phyloP scores from a whole-genome alignment of 2,797 vertebrate genomes.

The Danionella dracula region DNA sequence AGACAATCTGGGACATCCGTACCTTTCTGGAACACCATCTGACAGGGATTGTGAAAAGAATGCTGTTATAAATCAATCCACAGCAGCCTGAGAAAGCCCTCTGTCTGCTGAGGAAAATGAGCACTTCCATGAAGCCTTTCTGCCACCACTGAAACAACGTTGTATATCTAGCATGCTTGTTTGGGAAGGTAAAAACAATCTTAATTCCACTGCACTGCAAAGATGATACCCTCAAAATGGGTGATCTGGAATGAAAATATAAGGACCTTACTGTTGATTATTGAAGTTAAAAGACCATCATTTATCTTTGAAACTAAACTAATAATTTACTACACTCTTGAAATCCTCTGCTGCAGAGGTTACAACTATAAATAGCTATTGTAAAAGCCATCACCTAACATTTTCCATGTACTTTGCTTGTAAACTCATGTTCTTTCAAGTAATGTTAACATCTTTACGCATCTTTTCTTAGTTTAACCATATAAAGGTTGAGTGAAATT shows the following conservation, averaged over 20 bases:
- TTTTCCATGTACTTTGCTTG: not conserved
- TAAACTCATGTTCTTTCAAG: not conserved
- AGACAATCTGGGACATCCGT: slow-evolving; percentile 63
- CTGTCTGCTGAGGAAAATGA: slow-evolving; percentile 41
- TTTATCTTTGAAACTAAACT: not conserved
- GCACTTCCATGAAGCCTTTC: slow-evolving; percentile 36
- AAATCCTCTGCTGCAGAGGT: not conserved
- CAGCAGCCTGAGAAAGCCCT: not conserved
- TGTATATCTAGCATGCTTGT: slow-evolving; percentile 12
- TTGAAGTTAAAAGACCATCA: not conserved
- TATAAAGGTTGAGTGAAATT: not conserved
- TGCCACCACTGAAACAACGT: slow-evolving; percentile 45
- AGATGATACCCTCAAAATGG: not conserved
- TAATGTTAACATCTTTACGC: not conserved
- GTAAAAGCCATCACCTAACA: not conserved
- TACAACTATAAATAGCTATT: not conserved
- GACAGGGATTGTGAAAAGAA: slow-evolving; percentile 52
- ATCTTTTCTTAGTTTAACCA: no score
- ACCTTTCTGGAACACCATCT: slow-evolving; percentile 50
- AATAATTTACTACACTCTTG: not conserved
- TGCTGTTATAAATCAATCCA: slow-evolving; percentile 57
- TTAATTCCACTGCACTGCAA: not conserved
- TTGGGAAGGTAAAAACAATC: slow-evolving; percentile 35
- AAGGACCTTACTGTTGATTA: not conserved
- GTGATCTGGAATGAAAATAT: not conserved